Evolutionary conservation across 1,140 invertebrate genomes (phyloP).

Genomic region (Hylyphantes graminicola): DNA sequence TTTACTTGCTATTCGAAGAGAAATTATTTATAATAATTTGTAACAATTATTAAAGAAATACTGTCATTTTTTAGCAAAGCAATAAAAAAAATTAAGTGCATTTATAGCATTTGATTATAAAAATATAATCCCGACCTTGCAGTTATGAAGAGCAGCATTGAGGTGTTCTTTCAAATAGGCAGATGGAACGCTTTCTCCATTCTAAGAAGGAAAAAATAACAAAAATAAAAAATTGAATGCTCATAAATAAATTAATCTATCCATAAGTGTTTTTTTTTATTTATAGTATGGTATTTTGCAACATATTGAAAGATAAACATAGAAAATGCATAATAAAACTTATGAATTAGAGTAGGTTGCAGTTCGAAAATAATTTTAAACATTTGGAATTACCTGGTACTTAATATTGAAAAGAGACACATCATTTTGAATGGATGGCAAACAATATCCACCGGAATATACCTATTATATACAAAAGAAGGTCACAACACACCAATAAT

Average conservation of each 20-base stretch:
- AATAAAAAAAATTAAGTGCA: not conserved
- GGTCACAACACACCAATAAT: not conserved
- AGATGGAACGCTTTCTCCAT: constrained; percentile 32
- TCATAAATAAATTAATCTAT: no score
- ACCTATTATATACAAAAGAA: not conserved
- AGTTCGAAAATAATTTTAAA: not conserved
- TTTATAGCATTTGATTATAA: not conserved
- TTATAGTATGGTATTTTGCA: no score
- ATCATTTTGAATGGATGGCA: constrained; percentile 11
- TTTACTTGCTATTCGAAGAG: no score
- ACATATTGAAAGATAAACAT: no score
- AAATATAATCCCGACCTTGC: constrained; percentile 26
- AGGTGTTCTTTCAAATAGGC: constrained; percentile 38
- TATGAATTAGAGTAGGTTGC: no score
- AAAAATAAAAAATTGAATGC: no score
- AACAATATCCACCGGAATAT: constrained; percentile 46
- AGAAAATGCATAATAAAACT: no score
- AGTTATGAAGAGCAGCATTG: constrained; percentile 32
- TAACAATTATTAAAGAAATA: no score
- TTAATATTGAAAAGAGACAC: constrained; percentile 50
- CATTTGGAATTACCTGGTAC: constrained; percentile 29
- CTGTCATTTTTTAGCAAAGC: not conserved
- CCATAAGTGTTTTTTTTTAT: no score
- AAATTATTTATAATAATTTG: no score
- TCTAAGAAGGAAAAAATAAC: constrained; percentile 6